These are phyloP conservation scores for Zelostemma sp. DNA, from an alignment of 1,140 invertebrate species.

Conservation along the genomic window DNA sequence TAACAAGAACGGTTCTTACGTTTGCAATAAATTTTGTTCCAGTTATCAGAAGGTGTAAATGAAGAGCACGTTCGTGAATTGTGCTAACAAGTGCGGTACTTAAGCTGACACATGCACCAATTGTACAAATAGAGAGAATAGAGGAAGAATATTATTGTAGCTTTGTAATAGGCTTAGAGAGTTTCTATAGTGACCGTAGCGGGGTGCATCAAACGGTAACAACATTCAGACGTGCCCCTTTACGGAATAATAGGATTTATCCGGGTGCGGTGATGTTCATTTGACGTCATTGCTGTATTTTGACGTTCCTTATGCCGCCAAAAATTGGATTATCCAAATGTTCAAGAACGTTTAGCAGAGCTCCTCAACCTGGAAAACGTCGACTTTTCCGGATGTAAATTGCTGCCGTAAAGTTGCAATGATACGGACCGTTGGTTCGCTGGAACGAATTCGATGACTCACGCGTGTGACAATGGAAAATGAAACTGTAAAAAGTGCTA, in stretches of 20 bases:
- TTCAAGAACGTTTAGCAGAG: conserved; percentile 44
- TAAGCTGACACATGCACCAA: conserved; percentile 41
- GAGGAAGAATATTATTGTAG: conserved; percentile 62
- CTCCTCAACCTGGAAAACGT: neutral
- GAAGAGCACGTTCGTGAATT: too few species aligned
- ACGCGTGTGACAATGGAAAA: conserved; percentile 24
- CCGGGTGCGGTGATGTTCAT: conserved; percentile 62
- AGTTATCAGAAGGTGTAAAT: too few species aligned
- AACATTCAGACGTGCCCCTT: conserved; percentile 48
- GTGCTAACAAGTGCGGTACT: conserved; percentile 17
- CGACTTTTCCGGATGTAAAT: neutral
- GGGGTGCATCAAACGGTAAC: conserved; percentile 35
- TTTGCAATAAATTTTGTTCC: too few species aligned
- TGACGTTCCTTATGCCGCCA: conserved; percentile 32
- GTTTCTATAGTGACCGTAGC: conserved; percentile 30
- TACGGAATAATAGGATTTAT: conserved; percentile 61
- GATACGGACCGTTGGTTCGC: conserved; percentile 62
- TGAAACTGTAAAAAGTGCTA: too few species aligned
- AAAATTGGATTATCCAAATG: conserved; percentile 56
- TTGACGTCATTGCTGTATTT: conserved; percentile 64
- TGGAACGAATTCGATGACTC: conserved; percentile 59
- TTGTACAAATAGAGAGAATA: conserved; percentile 47
- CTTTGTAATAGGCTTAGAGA: conserved; percentile 60
- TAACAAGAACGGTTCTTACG: too few species aligned
- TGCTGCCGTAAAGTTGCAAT: conserved; percentile 57